A percentile compares a stretch with the other conserved stretches of the same genome.
These are phyloP conservation scores for Geococcyx californianus DNA, from an alignment of 2,113 vertebrate genomes.

Conservation along the genomic window DNA sequence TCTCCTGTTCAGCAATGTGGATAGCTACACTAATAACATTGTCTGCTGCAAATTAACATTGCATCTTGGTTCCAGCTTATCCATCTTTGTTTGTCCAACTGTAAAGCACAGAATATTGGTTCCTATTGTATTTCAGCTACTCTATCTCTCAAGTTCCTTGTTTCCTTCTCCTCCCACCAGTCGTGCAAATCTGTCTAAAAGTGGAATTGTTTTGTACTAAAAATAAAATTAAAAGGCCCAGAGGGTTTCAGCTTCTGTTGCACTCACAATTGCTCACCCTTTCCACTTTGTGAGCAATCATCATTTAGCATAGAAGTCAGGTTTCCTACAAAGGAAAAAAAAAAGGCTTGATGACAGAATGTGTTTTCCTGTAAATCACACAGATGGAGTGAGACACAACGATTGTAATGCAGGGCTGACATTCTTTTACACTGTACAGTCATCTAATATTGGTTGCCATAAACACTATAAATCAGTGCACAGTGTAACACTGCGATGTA, in stretches of 20 bases:
- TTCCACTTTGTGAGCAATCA: background rate
- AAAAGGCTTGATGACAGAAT: background rate
- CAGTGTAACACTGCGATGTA: background rate
- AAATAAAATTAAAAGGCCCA: constrained; percentile 37
- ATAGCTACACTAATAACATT: constrained; percentile 20
- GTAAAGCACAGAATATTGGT: background rate
- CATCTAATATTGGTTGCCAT: constrained; percentile 39
- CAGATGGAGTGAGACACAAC: background rate
- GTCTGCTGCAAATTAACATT: background rate
- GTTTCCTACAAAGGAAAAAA: background rate
- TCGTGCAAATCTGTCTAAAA: constrained; percentile 29
- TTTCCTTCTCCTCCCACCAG: constrained; percentile 13
- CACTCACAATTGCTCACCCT: background rate
- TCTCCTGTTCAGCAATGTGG: background rate
- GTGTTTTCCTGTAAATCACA: constrained; percentile 55
- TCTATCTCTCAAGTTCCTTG: background rate
- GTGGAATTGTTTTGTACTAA: constrained; percentile 1
- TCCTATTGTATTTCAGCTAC: background rate
- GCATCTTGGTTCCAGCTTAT: background rate
- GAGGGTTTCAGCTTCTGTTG: background rate
- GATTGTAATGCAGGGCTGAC: constrained; percentile 24
- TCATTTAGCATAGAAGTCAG: constrained; percentile 15
- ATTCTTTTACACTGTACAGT: background rate
- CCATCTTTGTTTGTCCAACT: constrained; percentile 20
- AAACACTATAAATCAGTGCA: constrained; percentile 61